These are phyloP conservation scores for Cantharis flavilabris DNA, from an alignment of 2,888 invertebrate genomes.

Conservation along the genomic window DNA sequence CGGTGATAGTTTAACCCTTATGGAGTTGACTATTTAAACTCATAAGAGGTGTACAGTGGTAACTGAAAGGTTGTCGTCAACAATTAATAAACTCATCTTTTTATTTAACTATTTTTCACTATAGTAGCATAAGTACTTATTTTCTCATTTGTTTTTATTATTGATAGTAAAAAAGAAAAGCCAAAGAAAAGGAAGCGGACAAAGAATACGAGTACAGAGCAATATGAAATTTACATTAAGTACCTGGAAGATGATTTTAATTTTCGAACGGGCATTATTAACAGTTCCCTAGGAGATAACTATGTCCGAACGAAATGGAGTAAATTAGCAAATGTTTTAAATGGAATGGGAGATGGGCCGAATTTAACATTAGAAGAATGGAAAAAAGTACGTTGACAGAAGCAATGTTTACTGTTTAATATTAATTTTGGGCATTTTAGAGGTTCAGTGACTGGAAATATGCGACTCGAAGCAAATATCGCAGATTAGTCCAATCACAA, in stretches of 20 bases:
- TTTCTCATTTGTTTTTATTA: neutral
- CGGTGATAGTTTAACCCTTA: no score
- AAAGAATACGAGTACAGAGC: neutral
- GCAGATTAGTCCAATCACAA: neutral
- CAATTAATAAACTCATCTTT: no score
- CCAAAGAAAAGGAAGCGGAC: neutral
- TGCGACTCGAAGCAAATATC: neutral
- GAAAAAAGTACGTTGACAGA: neutral
- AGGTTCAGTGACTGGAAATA: neutral
- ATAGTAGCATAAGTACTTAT: no score
- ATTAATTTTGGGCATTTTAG: neutral
- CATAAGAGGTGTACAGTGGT: no score
- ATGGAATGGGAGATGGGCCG: neutral
- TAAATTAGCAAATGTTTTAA: neutral
- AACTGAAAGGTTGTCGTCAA: no score
- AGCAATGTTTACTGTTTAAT: neutral
- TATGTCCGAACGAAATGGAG: neutral
- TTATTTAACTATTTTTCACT: no score
- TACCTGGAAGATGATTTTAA: neutral
- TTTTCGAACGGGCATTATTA: neutral
- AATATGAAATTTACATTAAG: neutral
- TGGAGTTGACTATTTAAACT: no score
- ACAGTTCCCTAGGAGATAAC: neutral
- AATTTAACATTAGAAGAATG: neutral
- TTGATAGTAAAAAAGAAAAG: neutral